Evolutionary conservation across 2,888 invertebrate genomes (phyloP).

Genomic region (Laspeyria flexula): DNA sequence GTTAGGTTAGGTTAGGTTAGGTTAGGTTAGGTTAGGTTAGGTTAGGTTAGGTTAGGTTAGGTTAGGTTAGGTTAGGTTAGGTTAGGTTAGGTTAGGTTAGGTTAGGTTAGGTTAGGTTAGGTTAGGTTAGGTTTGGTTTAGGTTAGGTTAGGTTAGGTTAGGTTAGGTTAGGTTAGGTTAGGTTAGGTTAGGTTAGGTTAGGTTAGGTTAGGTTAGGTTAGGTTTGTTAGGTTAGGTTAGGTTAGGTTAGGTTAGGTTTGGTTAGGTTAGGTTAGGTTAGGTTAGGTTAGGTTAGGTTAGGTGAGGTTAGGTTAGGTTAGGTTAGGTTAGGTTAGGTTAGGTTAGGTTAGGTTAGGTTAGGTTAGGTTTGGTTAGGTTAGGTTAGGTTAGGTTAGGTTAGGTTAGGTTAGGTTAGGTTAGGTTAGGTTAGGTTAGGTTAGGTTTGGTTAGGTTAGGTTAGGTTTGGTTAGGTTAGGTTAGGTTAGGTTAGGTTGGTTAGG

Average conservation of each 20-base stretch:
- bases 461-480: constrained; percentile 18
- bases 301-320: constrained; percentile 27
- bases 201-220: constrained; percentile 22
- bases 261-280: constrained; percentile 35
- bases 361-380: constrained; percentile 27
- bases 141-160: constrained; percentile 25
- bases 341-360: constrained; percentile 27
- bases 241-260: constrained; percentile 25
- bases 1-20: constrained; percentile 23
- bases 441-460: constrained; percentile 22
- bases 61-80: constrained; percentile 21
- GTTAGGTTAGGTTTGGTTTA: constrained; percentile 22
- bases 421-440: constrained; percentile 22
- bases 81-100: constrained; percentile 20
- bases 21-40: constrained; percentile 22
- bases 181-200: constrained; percentile 16
- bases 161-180: constrained; percentile 35
- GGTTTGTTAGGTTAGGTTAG: constrained; percentile 24
- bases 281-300: constrained; percentile 35
- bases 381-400: constrained; percentile 30
- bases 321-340: constrained; percentile 27
- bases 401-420: constrained; percentile 26
- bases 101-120: constrained; percentile 23
- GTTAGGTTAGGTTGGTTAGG: constrained; percentile 14
- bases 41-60: constrained; percentile 23